A percentile compares a stretch with the other conserved stretches of the same genome.
These are phyloP conservation scores for Spea bombifrons DNA, from an alignment of 2,113 vertebrate species.

Conservation along the genomic window DNA sequence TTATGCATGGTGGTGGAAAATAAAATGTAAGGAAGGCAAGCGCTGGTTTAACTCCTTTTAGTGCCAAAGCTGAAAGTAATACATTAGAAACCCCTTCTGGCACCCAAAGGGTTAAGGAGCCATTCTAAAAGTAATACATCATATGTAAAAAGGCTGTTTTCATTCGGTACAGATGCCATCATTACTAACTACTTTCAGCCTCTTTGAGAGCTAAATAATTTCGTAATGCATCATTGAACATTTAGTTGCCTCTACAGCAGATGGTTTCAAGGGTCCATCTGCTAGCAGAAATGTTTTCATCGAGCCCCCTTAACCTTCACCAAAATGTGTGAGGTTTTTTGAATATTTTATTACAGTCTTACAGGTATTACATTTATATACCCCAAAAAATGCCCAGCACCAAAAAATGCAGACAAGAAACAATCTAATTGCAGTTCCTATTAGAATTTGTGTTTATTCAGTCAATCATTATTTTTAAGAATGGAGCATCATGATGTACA, in stretches of 20 bases:
- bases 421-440: too few species aligned
- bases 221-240: constrained; percentile 88
- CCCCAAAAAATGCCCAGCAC: background rate
- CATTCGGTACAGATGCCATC: constrained; percentile 81
- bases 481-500: too few species aligned
- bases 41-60: too few species aligned
- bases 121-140: constrained; percentile 75
- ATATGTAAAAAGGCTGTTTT: constrained; percentile 89
- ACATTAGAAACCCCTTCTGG: too few species aligned
- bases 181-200: constrained; percentile 86
- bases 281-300: constrained; percentile 86
- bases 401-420: background rate
- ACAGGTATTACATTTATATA: constrained; percentile 59
- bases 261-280: constrained; percentile 92
- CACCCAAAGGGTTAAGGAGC: too few species aligned
- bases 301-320: constrained; percentile 89
- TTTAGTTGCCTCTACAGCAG: constrained; percentile 85
- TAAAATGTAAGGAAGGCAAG: too few species aligned
- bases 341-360: constrained; percentile 72
- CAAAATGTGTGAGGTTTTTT: constrained; percentile 64
- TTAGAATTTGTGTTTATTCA: too few species aligned
- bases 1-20: too few species aligned
- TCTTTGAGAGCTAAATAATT: constrained; percentile 93
- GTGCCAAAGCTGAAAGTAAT: too few species aligned
- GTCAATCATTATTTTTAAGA: too few species aligned